Evolutionary conservation across 1,140 invertebrate species (phyloP), one percentile per base, ranked within the genome.

Genomic region (Spodoptera litura): DNA sequence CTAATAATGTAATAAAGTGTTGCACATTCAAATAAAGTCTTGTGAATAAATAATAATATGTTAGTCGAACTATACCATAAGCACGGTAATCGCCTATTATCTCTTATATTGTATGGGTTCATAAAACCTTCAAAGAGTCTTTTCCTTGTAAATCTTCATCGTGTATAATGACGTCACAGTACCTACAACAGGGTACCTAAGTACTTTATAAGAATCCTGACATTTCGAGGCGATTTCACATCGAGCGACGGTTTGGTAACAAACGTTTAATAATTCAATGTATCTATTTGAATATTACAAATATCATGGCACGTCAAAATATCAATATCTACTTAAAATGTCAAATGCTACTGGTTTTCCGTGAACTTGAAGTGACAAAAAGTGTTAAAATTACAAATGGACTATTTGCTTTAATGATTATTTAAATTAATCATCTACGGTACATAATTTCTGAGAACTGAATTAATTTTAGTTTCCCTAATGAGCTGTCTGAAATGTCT

Each of bases 141-240:
- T 82, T 83, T 83, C 81, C 78, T 80, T 80, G 80, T 73, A 55
- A 83, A 64, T 75, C 35, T 80, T 78, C 76, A 75, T 78, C 31
- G 61, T 71, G 51, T 52, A 13, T 12, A 49, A 31, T 78, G 72
- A 80, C 62, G 78, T 80, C 62, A 80, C 74, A 13, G 64, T 31
- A 31, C 13, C 15, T 25, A 25, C 44, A 53, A 55, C 66, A 5
- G 53, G 59, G 44, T 73, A 73, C 68, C 68, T 71, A 44, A 44
- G 38, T 9, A 71, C 27, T 61, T 31, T 25, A 62, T 44, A 74
- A 68, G 70, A 74, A 56, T 74, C 53, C 59, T 79, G 78, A 79
- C 71, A 74, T 79, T 78, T 56, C 56, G 31, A 73, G 71, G 71
- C 12, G 59, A 59, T 52, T 62, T 61, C 59, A 75, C 59, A 75